Base-by-base conservation (phyloP, 2,888 invertebrate genomes). In the Ennomos erosarius region DNA sequence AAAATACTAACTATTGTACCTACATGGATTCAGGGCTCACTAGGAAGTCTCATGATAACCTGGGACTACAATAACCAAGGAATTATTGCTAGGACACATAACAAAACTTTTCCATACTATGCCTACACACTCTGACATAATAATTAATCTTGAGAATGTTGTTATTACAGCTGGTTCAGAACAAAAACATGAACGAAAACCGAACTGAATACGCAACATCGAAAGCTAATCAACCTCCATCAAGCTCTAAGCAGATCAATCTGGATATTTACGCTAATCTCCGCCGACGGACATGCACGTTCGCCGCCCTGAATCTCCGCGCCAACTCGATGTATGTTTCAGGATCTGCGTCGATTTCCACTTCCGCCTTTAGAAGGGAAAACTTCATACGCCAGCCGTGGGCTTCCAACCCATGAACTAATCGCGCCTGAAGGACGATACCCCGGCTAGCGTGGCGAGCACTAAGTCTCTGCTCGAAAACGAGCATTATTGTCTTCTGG, bases 321-420 rank as follows among this genome's bases (percentile, higher is more conserved):
- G 90, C 91, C 1, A 91, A 77, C 65, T 85, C 84, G 57, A 76
- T 76, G 65, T 91, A 91, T 1, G 90, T 90, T 8, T 68, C 82
- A 1, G 84, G 86, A 67, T 91, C 91, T 0, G 92, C 90, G 50
- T 90, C 89, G 10, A 92, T 85, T 64, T 91, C 91, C 64, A 91
- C 90, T 55, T 92, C 92, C 1, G 91, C 90, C 44, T 80, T 84
- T 46, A 92, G 69, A 10, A 90, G 76, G 35, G 86, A 81, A 68
- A 92, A 92, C 70, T 85, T 88, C 91, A 92, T 92, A 6, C 88
- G 85, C 91, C 90, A 92, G 16, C 92, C 92, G 33, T 78, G 75
- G 16, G 92, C 85, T 64, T 88, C 83, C 35, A 91, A 79, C n/a
- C 89, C 87, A 67, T 91, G 91, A 63, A 91, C 72, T 39, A 91